Evolutionary conservation across 2,797 vertebrate species (phyloP), one percentile per base, ranked within the genome.

Genomic region (Holocentrus rufus): DNA sequence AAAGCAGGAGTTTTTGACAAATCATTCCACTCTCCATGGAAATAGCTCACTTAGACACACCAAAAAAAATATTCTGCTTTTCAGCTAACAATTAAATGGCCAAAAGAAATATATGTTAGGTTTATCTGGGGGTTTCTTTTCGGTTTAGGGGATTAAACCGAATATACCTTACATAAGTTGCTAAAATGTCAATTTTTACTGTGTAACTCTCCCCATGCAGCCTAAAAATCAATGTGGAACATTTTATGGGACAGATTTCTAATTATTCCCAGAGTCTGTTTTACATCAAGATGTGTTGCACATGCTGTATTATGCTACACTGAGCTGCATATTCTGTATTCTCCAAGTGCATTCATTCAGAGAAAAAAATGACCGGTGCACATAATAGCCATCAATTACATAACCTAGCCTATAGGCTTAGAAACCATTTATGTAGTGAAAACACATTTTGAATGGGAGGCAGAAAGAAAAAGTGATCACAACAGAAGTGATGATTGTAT

Each of bases 341-440:
- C 73, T 71, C 68, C 64, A 73, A 77, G 80, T 66, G 78, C 69
- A 79, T 82, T 82, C 86, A 89, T 86, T 86, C 82, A 88, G 44
- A 57, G 85, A 89, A 87, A 81, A 85, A 83, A 89, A 44, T 75
- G 85, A 64, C 77, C 74, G 49, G 78, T 59, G 77, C 67, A 86
- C 47, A 50, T 18, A 50, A 42, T 42, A 42, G 61, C 73, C 74
- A 70, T 77, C 83, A 76, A 73, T 88, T 85, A 83, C 85, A 76
- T 84, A 78, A 88, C 77, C 71, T 3, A 88, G 84, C 84, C 85
- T 90, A 90, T 89, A 88, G 82, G 82, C 80, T 72, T 18, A 79
- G 76, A 80, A 74, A 65, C 60, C 75, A 14, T 83, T 78, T 87
- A 82, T 72, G 69, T 83, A 79, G 73, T 74, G 62, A 64, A 76